Percentiles rank a stretch among this genome's conserved stretches.
Conservation (phyloP, 2,113 vertebrate species). For the Tretioscincus oriximinensis region DNA sequence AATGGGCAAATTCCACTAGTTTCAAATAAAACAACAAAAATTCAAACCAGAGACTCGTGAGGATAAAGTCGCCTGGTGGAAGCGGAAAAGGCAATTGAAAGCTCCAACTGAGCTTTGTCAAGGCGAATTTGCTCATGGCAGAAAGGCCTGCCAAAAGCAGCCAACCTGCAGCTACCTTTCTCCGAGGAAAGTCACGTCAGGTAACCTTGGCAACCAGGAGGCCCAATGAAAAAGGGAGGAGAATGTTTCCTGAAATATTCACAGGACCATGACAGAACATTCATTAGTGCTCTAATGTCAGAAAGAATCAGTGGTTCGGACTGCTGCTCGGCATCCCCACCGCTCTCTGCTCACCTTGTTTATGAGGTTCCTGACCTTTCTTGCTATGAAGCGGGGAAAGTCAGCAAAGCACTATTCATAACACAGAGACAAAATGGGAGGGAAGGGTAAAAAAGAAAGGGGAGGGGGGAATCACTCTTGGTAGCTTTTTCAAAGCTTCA, state of each 20-base stretch:
- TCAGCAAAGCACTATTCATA: slow-evolving; percentile 21
- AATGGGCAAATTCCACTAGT: no score
- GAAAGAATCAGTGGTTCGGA: slow-evolving; percentile 48
- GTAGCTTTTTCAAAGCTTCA: neutral
- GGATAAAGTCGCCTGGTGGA: neutral
- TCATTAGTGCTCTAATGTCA: slow-evolving; percentile 62
- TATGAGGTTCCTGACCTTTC: slow-evolving; percentile 64
- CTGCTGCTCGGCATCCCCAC: slow-evolving; percentile 9
- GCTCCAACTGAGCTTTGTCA: neutral
- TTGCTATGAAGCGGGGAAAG: slow-evolving; percentile 36
- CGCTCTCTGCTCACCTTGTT: slow-evolving; percentile 55
- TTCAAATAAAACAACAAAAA: slow-evolving; percentile 5
- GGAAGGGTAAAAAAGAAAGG: neutral
- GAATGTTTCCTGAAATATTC: slow-evolving; percentile 60
- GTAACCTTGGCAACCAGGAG: slow-evolving; percentile 68
- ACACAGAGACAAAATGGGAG: neutral
- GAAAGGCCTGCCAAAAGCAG: neutral
- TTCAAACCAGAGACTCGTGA: accelerated
- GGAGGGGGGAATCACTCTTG: slow-evolving; percentile 22
- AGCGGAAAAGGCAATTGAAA: accelerated
- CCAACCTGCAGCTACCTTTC: slow-evolving; percentile 43
- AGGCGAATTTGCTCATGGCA: neutral
- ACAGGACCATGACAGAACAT: slow-evolving; percentile 65
- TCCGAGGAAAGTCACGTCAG: slow-evolving; percentile 46
- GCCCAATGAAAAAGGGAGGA: slow-evolving; percentile 7